Base-by-base conservation (phyloP, 2,113 vertebrate species). In the Myiopsitta monachus region DNA sequence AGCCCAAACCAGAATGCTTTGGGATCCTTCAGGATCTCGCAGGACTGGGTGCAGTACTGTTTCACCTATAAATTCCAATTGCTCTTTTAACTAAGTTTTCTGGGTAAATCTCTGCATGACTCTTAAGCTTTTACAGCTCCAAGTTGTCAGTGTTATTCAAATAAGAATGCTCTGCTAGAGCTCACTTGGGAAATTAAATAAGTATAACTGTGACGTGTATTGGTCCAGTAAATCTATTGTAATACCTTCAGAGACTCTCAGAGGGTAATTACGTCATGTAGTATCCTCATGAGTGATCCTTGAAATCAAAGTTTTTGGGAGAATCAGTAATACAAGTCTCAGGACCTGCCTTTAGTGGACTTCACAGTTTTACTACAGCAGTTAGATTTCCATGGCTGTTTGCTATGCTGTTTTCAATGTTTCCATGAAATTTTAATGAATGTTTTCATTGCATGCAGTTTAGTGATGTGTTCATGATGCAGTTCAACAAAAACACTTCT, bases 101-200 rank as follows among this genome's bases (percentile, higher is more conserved):
- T 1, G 13, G 66, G 73, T 88, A 92, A 84, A 88, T 81, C 38
- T 69, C 80, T 84, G 43, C 18, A 63, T 39, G 63, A 72, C 39
- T 88, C 52, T 64, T 41, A 54, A 82, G 88, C 68, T 91, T 94
- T 94, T 84, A 57, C 51, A 89, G 70, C 57, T 89, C 41, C 19
- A 76, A 49, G 62, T 72, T 82, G 77, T 93, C 79, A 67, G 39
- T 62, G 49, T 81, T 95, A 81, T 24, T 95, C 79, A 94, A 92
- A 87, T 88, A 93, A 81, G 86, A 87, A 44, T 26, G 52, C 44
- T 92, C 31, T 92, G 69, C 69, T 88, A 7, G 1, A 79, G 47
- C 61, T 95, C 92, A 62, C 86, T 68, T 75, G 95, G 92, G 95
- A 97, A 92, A 92, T 96, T 82, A 92, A 87, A 17, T 82, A 82